A percentile compares a stretch with the other conserved stretches of the same genome.
Conservation (phyloP, 2,113 vertebrate genomes). For the Morone chrysops region DNA sequence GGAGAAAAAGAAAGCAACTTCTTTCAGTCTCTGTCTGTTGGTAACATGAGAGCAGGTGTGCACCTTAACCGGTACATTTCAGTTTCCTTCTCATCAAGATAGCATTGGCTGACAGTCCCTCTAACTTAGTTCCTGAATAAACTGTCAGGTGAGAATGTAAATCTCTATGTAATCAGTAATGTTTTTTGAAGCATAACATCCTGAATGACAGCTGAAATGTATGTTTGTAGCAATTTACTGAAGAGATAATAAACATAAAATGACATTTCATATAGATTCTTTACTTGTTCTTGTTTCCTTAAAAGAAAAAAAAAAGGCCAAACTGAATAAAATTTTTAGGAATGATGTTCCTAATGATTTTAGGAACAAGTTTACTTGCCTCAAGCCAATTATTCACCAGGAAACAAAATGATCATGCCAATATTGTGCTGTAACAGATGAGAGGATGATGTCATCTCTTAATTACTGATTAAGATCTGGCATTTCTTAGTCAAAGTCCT, state of each 20-base stretch:
- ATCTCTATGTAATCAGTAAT: not conserved
- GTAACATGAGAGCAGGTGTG: not conserved
- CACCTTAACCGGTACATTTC: not conserved
- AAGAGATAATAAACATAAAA: constrained; percentile 35
- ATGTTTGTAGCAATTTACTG: constrained; percentile 40
- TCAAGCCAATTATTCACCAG: not conserved
- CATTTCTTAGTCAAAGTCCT: not conserved
- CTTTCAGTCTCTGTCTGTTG: not conserved
- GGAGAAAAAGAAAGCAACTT: not conserved
- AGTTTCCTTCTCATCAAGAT: constrained; percentile 15
- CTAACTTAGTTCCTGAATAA: constrained; percentile 2
- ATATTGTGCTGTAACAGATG: no score
- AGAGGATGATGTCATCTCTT: not conserved
- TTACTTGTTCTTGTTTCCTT: not conserved
- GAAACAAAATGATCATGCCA: no score
- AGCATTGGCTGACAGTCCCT: not conserved
- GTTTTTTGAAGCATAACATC: constrained; percentile 7
- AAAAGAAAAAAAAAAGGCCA: no score
- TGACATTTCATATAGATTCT: constrained; percentile 16
- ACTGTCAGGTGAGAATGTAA: constrained; percentile 36
- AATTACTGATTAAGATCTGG: not conserved
- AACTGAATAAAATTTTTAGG: not conserved
- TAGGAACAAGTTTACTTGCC: not conserved
- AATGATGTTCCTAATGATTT: no score
- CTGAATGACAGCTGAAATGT: constrained; percentile 46